Evolutionary conservation across 1,140 invertebrate species (phyloP).

Genomic region (Hormaphis cornu): DNA sequence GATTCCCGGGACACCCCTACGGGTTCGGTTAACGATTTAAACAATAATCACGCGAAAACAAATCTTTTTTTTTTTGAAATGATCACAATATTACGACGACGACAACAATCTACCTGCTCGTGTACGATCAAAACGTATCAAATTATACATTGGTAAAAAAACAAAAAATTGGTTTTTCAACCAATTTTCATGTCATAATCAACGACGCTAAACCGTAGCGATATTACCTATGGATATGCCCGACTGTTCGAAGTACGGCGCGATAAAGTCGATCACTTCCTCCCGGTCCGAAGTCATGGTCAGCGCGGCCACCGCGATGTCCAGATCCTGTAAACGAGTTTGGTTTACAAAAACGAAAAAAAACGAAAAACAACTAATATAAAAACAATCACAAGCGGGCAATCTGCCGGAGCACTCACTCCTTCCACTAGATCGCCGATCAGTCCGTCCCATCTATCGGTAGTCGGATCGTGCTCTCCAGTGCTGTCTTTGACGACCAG

Average conservation of each 20-base stretch:
- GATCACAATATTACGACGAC: no score
- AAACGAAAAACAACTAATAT: conserved; percentile 27
- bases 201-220: conserved; percentile 30
- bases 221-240: conserved; percentile 76
- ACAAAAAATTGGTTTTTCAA: no score
- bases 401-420: conserved; percentile 47
- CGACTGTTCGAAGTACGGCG: conserved; percentile 82
- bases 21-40: no score
- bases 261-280: conserved; percentile 85
- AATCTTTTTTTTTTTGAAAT: no score
- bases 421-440: conserved; percentile 80
- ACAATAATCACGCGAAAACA: no score
- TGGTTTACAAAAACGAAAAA: no score
- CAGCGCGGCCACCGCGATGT: conserved; percentile 72
- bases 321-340: conserved; percentile 59
- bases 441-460: conserved; percentile 81
- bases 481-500: conserved; percentile 65
- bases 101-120: no score
- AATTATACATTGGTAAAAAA: no score
- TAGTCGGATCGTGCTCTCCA: conserved; percentile 54
- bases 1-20: no score
- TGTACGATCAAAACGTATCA: no score
- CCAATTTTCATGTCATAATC: no score
- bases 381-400: not conserved
- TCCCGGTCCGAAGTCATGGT: conserved; percentile 89